phyloP scores from a whole-genome alignment of 1,140 invertebrate genomes.

The Drosophila gunungcola region DNA sequence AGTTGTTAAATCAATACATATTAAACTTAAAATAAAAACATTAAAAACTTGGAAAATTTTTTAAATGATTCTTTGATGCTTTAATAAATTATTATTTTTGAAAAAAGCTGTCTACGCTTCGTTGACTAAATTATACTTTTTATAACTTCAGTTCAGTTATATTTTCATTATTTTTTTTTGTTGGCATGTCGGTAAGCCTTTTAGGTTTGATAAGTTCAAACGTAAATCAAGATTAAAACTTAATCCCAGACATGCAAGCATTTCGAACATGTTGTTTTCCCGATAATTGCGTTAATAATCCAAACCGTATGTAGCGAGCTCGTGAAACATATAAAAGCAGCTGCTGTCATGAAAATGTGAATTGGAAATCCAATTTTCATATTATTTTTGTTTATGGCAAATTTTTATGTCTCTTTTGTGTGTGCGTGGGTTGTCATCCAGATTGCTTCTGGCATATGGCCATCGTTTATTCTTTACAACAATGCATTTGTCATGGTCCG shows the following conservation, averaged over 20 bases:
- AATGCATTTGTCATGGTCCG: conserved; percentile 58
- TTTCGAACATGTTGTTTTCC: not conserved
- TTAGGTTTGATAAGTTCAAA: not conserved
- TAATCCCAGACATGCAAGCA: conserved; percentile 1
- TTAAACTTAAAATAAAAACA: too few relatives aligned
- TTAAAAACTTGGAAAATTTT: too few relatives aligned
- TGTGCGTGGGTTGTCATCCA: conserved; percentile 17
- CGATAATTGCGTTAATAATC: conserved; percentile 45
- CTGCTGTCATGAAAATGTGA: conserved; percentile 26
- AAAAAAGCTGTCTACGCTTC: too few relatives aligned
- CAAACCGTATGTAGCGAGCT: conserved; percentile 1
- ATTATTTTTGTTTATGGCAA: conserved; percentile 41
- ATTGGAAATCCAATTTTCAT: conserved; percentile 46
- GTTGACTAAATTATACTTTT: too few relatives aligned
- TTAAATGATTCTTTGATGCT: too few relatives aligned
- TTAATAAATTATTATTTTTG: too few relatives aligned
- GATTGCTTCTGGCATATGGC: conserved; percentile 41
- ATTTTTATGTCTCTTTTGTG: conserved; percentile 21
- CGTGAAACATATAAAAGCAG: conserved; percentile 45
- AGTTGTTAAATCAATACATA: too few relatives aligned
- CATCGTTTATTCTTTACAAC: conserved; percentile 61
- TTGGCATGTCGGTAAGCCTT: not conserved
- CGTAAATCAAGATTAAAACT: conserved; percentile 2
- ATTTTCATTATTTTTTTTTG: not conserved
- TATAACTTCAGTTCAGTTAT: not conserved